Percentiles rank a stretch among this genome's conserved stretches.
Conservation (phyloP, 1,140 invertebrate species). For the Papilio glaucus region DNA sequence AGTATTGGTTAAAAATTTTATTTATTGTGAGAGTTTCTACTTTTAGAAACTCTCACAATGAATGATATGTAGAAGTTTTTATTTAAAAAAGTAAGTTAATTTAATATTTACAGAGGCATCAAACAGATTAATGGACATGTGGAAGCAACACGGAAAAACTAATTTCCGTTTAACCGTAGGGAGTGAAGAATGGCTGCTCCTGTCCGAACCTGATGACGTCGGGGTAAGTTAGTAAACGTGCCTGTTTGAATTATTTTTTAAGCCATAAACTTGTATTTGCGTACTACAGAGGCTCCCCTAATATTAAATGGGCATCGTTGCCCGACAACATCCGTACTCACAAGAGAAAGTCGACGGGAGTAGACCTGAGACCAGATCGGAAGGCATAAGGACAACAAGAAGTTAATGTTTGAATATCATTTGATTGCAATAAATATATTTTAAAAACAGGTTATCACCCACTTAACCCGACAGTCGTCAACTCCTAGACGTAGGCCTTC, state of each 20-base stretch:
- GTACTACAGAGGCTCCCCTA: too few relatives aligned
- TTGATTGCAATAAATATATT: too few relatives aligned
- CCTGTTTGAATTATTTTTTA: not conserved
- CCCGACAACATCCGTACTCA: not conserved
- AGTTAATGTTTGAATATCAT: too few relatives aligned
- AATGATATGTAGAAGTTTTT: too few relatives aligned
- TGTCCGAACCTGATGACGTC: conserved; percentile 49
- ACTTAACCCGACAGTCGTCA: too few relatives aligned
- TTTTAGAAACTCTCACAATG: too few relatives aligned
- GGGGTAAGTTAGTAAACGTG: conserved; percentile 39
- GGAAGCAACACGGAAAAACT: conserved; percentile 48
- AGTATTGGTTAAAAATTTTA: too few relatives aligned
- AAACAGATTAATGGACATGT: conserved; percentile 47
- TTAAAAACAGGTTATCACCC: too few relatives aligned
- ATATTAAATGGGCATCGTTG: too few relatives aligned
- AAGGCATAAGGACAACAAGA: too few relatives aligned
- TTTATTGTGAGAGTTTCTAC: too few relatives aligned
- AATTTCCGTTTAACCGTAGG: conserved; percentile 52
- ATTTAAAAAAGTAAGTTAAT: not conserved
- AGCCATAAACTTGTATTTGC: not conserved
- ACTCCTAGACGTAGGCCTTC: too few relatives aligned
- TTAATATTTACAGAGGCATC: conserved; percentile 42
- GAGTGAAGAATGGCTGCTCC: conserved; percentile 50
- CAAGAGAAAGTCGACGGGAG: not conserved
- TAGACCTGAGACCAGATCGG: not conserved